Percentiles rank a stretch among this genome's conserved stretches.
phyloP scores from a whole-genome alignment of 2,113 vertebrate genomes.

The Acinonyx jubatus region DNA sequence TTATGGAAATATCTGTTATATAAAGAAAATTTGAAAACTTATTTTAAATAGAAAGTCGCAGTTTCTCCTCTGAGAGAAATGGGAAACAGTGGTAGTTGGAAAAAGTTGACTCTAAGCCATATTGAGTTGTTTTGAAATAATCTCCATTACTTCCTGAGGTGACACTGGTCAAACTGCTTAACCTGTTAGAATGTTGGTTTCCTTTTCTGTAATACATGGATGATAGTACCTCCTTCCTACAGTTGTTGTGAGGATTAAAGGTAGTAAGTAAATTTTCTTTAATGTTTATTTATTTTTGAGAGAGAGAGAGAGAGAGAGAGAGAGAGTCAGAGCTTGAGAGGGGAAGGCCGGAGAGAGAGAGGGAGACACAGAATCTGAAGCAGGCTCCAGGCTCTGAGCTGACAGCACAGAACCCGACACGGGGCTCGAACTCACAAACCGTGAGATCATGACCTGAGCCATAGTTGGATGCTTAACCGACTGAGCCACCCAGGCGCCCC shows the following conservation, averaged over 20 bases:
- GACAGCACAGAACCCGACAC: too few relatives aligned
- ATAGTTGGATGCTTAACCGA: too few relatives aligned
- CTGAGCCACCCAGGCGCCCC: too few relatives aligned
- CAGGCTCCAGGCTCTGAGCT: too few relatives aligned
- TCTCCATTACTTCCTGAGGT: neutral
- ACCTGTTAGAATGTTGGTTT: neutral
- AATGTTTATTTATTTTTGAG: too few relatives aligned
- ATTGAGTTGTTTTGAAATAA: neutral
- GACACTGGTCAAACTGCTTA: neutral
- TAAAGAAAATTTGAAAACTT: neutral
- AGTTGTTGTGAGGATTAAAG: neutral
- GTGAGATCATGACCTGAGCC: too few relatives aligned
- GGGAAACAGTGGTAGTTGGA: neutral
- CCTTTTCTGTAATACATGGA: neutral
- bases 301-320: too few relatives aligned
- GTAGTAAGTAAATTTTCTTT: neutral
- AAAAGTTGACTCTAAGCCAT: neutral
- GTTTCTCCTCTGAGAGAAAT: neutral
- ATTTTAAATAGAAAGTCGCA: conserved; percentile 9
- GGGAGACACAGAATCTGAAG: too few relatives aligned
- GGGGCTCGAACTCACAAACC: too few relatives aligned
- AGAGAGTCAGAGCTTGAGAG: too few relatives aligned
- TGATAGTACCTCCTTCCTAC: neutral
- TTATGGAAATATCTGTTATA: neutral
- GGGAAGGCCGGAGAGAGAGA: too few relatives aligned